Base-by-base conservation (phyloP, 2,113 vertebrate species). In the Erythrolamprus reginae region DNA sequence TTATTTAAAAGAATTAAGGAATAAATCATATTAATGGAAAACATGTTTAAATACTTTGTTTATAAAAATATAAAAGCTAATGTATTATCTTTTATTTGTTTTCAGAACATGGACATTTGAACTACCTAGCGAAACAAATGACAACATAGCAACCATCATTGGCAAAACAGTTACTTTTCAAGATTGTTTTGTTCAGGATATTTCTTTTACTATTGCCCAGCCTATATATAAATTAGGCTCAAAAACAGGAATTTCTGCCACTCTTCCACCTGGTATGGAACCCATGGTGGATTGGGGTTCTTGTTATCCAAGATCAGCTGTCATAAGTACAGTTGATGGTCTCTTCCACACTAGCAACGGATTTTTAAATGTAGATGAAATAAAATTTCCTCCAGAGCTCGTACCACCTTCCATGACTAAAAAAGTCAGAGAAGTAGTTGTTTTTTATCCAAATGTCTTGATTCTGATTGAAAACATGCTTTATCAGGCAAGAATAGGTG, bases 101-200 rank as follows among this genome's bases (percentile, higher is more conserved):
- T 58, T 91, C 87, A 96, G 95, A 91, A 23, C 89, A 77, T 94
- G 93, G 95, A 17, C 4, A 33, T 0, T 94, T 3, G 0, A 9
- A 0, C 0, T 94, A 58, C 94, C 94, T 82, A 88, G 93, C 89
- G 0, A n/a, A 26, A 0, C 0, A 38, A 5, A 86, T 26, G 93
- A 96, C 17, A 1, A 24, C 0, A 0, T 93, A 6, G 90, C 93
- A 82, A 33, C 52, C 1, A 61, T 96, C 56, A 24, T 0, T 50
- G 90, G 92, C 88, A 95, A 91, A 50, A 5, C 9, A 65, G 90
- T 93, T 53, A 88, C 87, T 90, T 96, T 96, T 91, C 92, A 94
- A 56, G 92, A 96, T 28, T 96, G 95, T 86, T 95, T 94, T 90
- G 17, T 94, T 90, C 51, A 50, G 84, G 24, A 92, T 24, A 1